These are phyloP conservation scores for Drosophila subquinaria DNA, from an alignment of 2,888 invertebrate genomes.

Conservation along the genomic window DNA sequence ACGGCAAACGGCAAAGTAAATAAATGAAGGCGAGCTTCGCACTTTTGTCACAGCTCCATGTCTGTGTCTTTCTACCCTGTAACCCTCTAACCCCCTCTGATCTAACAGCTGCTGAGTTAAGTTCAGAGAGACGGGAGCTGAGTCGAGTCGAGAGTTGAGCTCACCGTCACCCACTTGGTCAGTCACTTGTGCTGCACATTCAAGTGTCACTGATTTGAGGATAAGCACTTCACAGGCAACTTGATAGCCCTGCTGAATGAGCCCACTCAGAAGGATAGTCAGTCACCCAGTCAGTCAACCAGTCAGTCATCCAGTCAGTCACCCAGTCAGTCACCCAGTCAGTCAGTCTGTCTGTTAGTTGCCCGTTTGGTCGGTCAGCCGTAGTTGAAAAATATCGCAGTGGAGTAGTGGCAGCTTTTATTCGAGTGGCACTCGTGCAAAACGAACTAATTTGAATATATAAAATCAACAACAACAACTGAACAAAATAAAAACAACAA, in stretches of 20 bases:
- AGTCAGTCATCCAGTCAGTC: slow-evolving; percentile 37
- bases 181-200: slow-evolving; percentile 81
- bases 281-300: slow-evolving; percentile 36
- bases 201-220: slow-evolving; percentile 83
- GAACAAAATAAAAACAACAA: slow-evolving; percentile 10
- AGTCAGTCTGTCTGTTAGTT: slow-evolving; percentile 22
- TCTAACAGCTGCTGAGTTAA: slow-evolving; percentile 1
- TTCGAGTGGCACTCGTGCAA: slow-evolving; percentile 81
- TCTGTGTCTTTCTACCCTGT: slow-evolving; percentile 2
- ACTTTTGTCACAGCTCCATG: slow-evolving; percentile 58
- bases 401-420: slow-evolving; percentile 60
- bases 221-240: slow-evolving; percentile 82
- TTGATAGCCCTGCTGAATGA: slow-evolving; percentile 74
- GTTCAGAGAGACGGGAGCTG: slow-evolving; percentile 3
- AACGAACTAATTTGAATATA: slow-evolving; percentile 82
- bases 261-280: slow-evolving; percentile 41
- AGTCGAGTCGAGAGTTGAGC: slow-evolving; percentile 20
- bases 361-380: slow-evolving; percentile 56
- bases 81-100: neutral
- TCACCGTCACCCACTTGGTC: slow-evolving; percentile 74
- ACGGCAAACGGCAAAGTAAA: slow-evolving; percentile 62
- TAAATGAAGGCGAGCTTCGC: slow-evolving; percentile 73
- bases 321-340: slow-evolving; percentile 36
- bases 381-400: slow-evolving; percentile 72
- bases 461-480: slow-evolving; percentile 67